A percentile compares a stretch with the other conserved stretches of the same genome.
Conservation (phyloP, 2,797 vertebrate species). For the Craterocephalus amniculus region DNA sequence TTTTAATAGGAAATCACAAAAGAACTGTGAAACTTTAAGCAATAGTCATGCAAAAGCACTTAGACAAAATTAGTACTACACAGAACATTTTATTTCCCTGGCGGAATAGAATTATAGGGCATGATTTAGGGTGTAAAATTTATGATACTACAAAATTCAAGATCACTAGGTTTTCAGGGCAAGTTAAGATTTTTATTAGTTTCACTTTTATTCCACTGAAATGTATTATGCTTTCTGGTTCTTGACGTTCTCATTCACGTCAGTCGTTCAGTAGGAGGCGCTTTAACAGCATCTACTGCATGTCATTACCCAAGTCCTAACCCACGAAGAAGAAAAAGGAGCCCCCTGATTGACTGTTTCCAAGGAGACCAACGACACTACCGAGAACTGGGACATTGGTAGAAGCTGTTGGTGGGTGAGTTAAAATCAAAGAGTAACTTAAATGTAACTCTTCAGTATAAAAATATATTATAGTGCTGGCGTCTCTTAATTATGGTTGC, state of each 20-base stretch:
- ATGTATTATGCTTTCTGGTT: background rate
- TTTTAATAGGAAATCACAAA: background rate
- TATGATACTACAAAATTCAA: background rate
- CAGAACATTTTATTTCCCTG: background rate
- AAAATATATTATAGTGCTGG: rapidly evolving
- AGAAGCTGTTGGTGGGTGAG: conserved; percentile 51
- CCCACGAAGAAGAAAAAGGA: conserved; percentile 49
- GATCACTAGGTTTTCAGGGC: background rate
- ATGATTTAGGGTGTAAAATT: background rate
- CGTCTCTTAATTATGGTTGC: rapidly evolving
- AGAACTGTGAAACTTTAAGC: too few relatives aligned
- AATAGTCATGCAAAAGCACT: background rate
- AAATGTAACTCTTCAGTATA: background rate
- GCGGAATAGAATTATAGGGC: background rate
- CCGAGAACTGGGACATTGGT: conserved; percentile 29
- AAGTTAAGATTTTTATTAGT: too few relatives aligned
- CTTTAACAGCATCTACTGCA: background rate
- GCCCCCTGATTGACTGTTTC: conserved; percentile 57
- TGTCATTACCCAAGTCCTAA: rapidly evolving
- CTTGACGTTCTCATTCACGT: background rate
- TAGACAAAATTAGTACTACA: background rate
- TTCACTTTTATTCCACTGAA: too few relatives aligned
- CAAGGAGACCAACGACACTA: conserved; percentile 67
- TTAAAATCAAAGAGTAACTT: background rate
- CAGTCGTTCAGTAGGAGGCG: conserved; percentile 14